These are phyloP conservation scores for Rhyzopertha dominica DNA, from an alignment of 1,140 invertebrate genomes.

Conservation along the genomic window DNA sequence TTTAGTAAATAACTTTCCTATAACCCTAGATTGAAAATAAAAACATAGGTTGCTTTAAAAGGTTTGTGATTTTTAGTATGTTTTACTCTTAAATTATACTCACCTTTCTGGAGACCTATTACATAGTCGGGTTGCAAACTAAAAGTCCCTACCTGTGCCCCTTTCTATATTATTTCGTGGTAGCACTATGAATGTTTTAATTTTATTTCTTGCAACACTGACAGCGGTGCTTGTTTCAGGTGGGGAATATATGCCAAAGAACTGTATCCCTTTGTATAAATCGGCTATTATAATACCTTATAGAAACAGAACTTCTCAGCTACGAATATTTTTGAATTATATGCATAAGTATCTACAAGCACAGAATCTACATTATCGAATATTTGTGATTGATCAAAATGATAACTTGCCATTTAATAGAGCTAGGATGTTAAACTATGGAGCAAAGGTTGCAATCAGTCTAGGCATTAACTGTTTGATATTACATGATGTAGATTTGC, in stretches of 20 bases:
- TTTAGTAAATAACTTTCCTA: no score
- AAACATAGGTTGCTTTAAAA: no score
- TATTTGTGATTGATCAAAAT: conserved; percentile 89
- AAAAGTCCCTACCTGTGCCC: no score
- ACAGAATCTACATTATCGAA: conserved; percentile 75
- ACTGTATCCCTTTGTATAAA: conserved; percentile 69
- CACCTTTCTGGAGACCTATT: no score
- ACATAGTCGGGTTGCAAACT: no score
- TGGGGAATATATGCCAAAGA: conserved; percentile 65
- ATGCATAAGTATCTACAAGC: conserved; percentile 85
- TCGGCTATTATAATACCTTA: conserved; percentile 88
- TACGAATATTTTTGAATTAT: conserved; percentile 76
- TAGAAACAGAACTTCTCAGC: conserved; percentile 73
- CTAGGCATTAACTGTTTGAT: conserved; percentile 81
- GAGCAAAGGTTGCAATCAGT: conserved; percentile 71
- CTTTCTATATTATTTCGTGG: no score
- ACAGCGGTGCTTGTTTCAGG: conserved; percentile 52
- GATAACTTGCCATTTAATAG: conserved; percentile 79
- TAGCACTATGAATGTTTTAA: no score
- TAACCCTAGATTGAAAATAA: no score
- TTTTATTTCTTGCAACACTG: no score
- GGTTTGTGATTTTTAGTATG: no score
- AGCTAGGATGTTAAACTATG: conserved; percentile 90
- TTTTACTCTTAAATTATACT: no score
- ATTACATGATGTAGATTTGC: conserved; percentile 92